A percentile compares a stretch with the other conserved stretches of the same genome.
These are phyloP conservation scores for Gymnocheta viridis DNA, from an alignment of 2,888 invertebrate species.

Conservation along the genomic window DNA sequence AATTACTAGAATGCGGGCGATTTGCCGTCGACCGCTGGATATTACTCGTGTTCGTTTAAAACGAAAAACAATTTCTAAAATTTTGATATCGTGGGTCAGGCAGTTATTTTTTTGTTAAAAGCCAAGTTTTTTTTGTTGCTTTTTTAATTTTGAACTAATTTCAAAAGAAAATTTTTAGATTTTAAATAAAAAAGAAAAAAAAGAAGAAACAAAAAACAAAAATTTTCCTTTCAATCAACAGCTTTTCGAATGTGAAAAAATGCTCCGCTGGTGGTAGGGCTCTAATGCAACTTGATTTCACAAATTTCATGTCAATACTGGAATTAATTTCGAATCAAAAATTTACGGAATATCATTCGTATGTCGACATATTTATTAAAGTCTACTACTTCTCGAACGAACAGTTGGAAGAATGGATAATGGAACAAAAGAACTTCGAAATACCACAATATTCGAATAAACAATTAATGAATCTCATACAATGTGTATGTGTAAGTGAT, in stretches of 20 bases:
- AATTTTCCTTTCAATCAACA: constrained; percentile 75
- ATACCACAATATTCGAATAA: constrained; percentile 90
- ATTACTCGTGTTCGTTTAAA: too few relatives aligned
- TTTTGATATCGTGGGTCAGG: too few relatives aligned
- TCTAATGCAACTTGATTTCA: constrained; percentile 98
- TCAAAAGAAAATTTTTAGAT: neutral
- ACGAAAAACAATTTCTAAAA: too few relatives aligned
- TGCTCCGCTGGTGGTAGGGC: constrained; percentile 98
- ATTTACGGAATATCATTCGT: constrained; percentile 93
- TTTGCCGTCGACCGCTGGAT: too few relatives aligned
- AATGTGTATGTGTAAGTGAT: constrained; percentile 93
- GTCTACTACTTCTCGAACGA: constrained; percentile 96
- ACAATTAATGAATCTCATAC: constrained; percentile 92
- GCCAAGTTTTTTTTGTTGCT: neutral
- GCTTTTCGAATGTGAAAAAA: constrained; percentile 93
- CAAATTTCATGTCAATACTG: constrained; percentile 94
- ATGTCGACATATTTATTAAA: constrained; percentile 97
- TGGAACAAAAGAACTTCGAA: constrained; percentile 90
- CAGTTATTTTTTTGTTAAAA: too few relatives aligned
- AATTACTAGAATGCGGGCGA: too few relatives aligned
- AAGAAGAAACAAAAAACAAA: too few relatives aligned
- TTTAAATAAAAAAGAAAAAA: neutral
- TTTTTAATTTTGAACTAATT: neutral
- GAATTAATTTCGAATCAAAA: constrained; percentile 92
- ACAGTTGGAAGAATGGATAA: constrained; percentile 94